Percentiles rank a stretch among this genome's conserved stretches.
phyloP scores from a whole-genome alignment of 2,113 vertebrate species.

The Circaetus cinerascens region DNA sequence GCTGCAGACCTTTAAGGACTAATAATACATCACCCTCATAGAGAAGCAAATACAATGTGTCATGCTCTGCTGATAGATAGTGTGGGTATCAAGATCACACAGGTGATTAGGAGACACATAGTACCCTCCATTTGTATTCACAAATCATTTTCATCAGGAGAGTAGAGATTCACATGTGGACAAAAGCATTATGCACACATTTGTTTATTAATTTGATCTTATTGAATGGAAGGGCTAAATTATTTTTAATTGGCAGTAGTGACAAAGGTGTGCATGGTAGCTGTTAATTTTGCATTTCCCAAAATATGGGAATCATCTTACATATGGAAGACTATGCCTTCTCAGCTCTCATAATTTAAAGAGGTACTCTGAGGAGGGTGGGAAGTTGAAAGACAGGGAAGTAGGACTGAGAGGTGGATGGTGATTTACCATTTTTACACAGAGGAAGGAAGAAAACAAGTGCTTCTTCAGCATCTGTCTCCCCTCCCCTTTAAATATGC shows the following conservation, averaged over 20 bases:
- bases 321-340: neutral
- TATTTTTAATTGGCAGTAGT: neutral
- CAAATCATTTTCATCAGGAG: neutral
- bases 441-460: neutral
- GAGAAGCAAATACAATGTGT: fast-evolving
- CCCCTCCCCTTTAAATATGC: neutral
- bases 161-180: fast-evolving
- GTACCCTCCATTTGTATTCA: neutral
- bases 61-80: neutral
- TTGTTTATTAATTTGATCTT: neutral
- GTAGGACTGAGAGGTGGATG: neutral
- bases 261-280: neutral
- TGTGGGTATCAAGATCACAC: neutral
- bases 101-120: neutral
- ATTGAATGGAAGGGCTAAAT: neutral
- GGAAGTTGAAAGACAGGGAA: neutral
- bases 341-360: neutral
- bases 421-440: neutral
- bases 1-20: neutral
- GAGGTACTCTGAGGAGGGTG: neutral
- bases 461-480: neutral
- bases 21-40: neutral
- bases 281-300: neutral
- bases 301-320: neutral
- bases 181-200: neutral